Percentiles rank a stretch among this genome's conserved stretches.
Evolutionary conservation across 2,113 vertebrate species (phyloP).

Genomic region (Speoplatyrhinus poulsoni): DNA sequence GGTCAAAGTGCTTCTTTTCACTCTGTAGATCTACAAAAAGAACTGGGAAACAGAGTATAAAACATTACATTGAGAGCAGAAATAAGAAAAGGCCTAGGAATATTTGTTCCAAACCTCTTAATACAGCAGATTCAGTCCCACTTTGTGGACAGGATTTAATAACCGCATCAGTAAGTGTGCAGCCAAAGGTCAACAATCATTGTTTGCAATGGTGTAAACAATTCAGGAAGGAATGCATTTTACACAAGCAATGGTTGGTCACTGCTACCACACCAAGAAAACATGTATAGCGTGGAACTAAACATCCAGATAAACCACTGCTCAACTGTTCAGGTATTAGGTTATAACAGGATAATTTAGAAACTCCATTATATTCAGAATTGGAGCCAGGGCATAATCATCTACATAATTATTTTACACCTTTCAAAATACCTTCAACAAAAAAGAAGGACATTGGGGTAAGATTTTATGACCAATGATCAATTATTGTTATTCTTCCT

Average conservation of each 20-base stretch:
- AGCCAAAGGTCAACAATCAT: constrained; percentile 36
- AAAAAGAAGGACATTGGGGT: not conserved
- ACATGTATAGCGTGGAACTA: not conserved
- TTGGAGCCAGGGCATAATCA: too few species aligned
- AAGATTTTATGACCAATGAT: not conserved
- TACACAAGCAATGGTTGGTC: not conserved
- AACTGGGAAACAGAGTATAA: constrained; percentile 51
- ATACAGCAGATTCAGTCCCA: constrained; percentile 19
- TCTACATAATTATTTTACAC: too few species aligned
- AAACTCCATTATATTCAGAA: not conserved
- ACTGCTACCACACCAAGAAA: not conserved
- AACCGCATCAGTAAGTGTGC: not conserved
- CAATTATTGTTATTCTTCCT: not conserved
- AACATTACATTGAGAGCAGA: constrained; percentile 42
- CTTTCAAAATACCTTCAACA: too few species aligned
- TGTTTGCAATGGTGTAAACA: constrained; percentile 17
- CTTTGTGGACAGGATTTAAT: constrained; percentile 29
- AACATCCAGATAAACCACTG: not conserved
- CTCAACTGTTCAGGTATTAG: not conserved
- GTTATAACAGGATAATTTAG: constrained; percentile 4
- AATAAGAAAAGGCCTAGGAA: constrained; percentile 34
- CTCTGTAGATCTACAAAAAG: constrained; percentile 43
- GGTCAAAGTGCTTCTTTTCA: constrained; percentile 40
- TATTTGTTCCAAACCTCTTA: constrained; percentile 19
- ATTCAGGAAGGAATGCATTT: constrained; percentile 10